Percentiles rank a stretch among this genome's conserved stretches.
These are phyloP conservation scores for Meganola albula DNA, from an alignment of 2,888 invertebrate genomes.

Conservation along the genomic window DNA sequence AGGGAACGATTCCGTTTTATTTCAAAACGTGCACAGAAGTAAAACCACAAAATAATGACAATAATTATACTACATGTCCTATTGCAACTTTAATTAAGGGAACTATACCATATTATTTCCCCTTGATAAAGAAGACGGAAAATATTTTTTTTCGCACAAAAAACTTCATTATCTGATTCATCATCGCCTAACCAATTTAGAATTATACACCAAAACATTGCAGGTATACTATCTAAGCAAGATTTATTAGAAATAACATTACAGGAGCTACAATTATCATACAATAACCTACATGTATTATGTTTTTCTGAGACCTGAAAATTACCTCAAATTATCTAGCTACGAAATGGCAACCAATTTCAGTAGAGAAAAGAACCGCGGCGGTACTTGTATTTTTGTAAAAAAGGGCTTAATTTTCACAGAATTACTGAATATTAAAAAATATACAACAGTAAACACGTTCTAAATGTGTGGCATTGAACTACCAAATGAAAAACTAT, in stretches of 20 bases:
- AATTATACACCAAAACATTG: conserved; percentile 5
- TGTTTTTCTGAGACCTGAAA: conserved; percentile 5
- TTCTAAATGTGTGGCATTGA: conserved; percentile 8
- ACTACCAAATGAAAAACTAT: too few species aligned
- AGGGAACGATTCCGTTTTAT: conserved; percentile 5
- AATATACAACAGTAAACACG: conserved; percentile 3
- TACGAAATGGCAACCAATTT: conserved; percentile 4
- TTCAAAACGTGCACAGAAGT: neutral
- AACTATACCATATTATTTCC: conserved; percentile 5
- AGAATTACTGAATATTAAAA: conserved; percentile 3
- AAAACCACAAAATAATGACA: too few species aligned
- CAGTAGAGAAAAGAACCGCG: conserved; percentile 5
- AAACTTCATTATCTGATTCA: too few species aligned
- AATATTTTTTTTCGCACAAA: conserved; percentile 3
- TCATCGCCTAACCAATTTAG: neutral
- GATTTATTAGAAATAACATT: conserved; percentile 4
- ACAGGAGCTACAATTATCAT: neutral
- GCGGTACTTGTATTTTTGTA: conserved; percentile 8
- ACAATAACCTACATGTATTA: conserved; percentile 3
- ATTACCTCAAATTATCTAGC: neutral
- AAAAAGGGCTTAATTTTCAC: conserved; percentile 4
- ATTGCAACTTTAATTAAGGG: neutral
- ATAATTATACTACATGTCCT: neutral
- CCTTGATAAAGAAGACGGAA: neutral
- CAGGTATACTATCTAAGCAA: conserved; percentile 2